A percentile compares a stretch with the other conserved stretches of the same genome.
Evolutionary conservation across 2,113 vertebrate species (phyloP).

Genomic region (Entelurus aequoreus): DNA sequence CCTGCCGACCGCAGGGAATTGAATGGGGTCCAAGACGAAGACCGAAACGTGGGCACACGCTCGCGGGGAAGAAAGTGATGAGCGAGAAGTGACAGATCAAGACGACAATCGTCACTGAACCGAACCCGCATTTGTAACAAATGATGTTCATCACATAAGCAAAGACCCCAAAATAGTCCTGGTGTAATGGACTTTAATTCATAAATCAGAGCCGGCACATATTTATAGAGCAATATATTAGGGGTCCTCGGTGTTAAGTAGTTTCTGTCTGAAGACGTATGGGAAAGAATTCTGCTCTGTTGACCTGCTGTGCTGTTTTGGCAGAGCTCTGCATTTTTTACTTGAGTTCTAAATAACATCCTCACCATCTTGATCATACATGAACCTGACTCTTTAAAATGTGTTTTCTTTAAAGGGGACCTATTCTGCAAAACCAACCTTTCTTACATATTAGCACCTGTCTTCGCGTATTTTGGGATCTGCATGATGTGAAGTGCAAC

Average conservation of each 20-base stretch:
- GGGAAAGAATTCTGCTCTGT: neutral
- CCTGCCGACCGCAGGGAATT: conserved; percentile 25
- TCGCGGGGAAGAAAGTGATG: conserved; percentile 6
- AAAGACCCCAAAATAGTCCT: neutral
- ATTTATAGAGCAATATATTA: conserved; percentile 6
- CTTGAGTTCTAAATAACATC: neutral
- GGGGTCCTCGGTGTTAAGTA: neutral
- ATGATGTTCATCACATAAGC: neutral
- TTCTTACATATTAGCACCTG: too few species aligned
- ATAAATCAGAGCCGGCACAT: conserved; percentile 4
- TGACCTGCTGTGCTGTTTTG: neutral
- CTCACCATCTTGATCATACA: neutral
- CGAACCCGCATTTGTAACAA: neutral
- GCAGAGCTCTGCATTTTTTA: neutral
- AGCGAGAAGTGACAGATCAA: conserved; percentile 4
- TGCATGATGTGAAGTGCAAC: too few species aligned
- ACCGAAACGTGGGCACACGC: neutral
- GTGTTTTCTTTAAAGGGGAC: too few species aligned
- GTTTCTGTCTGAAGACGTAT: conserved; percentile 12
- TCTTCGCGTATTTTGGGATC: too few species aligned
- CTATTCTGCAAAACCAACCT: too few species aligned
- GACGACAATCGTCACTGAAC: conserved; percentile 11
- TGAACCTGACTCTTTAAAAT: too few species aligned
- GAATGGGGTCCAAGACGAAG: conserved; percentile 33
- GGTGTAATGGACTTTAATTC: conserved; percentile 1